Evolutionary conservation across 2,888 invertebrate genomes (phyloP), one percentile per base, ranked within the genome.

Genomic region (Lacanobia oleracea): DNA sequence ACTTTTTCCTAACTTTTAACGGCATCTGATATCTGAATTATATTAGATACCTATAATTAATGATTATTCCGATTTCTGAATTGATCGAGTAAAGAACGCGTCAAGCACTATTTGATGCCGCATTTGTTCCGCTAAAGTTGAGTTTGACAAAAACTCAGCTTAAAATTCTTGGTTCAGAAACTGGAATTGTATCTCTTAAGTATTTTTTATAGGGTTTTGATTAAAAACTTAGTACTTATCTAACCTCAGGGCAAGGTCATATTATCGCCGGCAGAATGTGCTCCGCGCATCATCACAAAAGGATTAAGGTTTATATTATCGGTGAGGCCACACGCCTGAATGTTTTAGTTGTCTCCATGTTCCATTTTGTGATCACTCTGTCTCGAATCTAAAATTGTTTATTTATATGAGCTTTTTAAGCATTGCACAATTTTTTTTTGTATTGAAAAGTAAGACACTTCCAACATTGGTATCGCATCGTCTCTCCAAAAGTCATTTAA

Each of bases 241-340:
- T 73, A 67, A 86, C 77, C 83, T 70, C 86, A 89, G 89, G 89
- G 89, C 67, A 86, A 85, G 75, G 79, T 87, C 82, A 72, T 84
- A 79, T 84, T 89, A 84, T 81, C 81, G 68, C 78, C 79, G 56
- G 72, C 86, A 40, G 74, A 80, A 65, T 79, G 72, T 66, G 62
- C 72, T 51, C 68, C 75, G 37, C 81, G 79, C 57, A 10, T 79
- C 78, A 78, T 80, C 78, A 88, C 85, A 18, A 87, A 87, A 65
- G 89, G 87, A 78, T 77, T 88, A 56, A 73, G 82, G 51, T 89
- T 89, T 86, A 85, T 89, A 7, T 33, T 89, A 81, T 88, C 89
- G 89, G 89, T 89, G 89, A 89, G 89, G 65, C 59, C 62, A 62
- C 14, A 67, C 18, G 56, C 79, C 72, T 77, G 45, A 75, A 67